Base-by-base conservation (phyloP, 1,140 invertebrate species). In the Calosoma granatense region DNA sequence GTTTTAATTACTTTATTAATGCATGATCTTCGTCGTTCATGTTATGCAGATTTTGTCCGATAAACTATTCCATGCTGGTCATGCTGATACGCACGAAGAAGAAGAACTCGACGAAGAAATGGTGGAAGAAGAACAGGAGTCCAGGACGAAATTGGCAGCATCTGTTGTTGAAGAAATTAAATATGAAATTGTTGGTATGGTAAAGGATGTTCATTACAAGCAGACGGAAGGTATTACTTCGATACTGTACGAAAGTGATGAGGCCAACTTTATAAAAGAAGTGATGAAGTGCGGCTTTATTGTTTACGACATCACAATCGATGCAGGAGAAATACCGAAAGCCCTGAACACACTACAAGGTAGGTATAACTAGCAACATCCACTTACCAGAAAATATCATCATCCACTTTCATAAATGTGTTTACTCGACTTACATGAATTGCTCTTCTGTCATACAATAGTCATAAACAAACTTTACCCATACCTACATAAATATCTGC, bases 231-330 rank as follows among this genome's bases (percentile, higher is more conserved):
- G 65, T 53, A 56, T 66, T 15, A 17, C 54, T 2, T 56, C 56
- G 9, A 61, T 53, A 15, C 43, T 67, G 20, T 47, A 55, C n/a
- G 64, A 67, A 52, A 26, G 55, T n/a, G 56, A 65, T 39, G 55
- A 59, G 55, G 54, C 66, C 9, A 59, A 60, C 17, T 57, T 60
- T 1, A 39, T 55, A 20, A 56, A 60, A 11, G 58, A 65, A 21
- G 53, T 69, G n/a, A 20, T 65, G 14, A 65, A 62, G 52, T 70
- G 70, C 54, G 60, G 64, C 3, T 65, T 63, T 36, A 63, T 72
- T 19, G 67, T 72, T 58, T 72, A 68, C 54, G 70, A 72, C 30
- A 67, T 72, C 12, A 64, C 62, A 0, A 36, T 58, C 36, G 62
- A 68, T 58, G 36, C 56, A 4, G 39, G 36, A 23, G 61, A 67